Percentiles rank a stretch among this genome's conserved stretches.
Conservation (phyloP, 2,113 vertebrate genomes). For the Origma solitaria region DNA sequence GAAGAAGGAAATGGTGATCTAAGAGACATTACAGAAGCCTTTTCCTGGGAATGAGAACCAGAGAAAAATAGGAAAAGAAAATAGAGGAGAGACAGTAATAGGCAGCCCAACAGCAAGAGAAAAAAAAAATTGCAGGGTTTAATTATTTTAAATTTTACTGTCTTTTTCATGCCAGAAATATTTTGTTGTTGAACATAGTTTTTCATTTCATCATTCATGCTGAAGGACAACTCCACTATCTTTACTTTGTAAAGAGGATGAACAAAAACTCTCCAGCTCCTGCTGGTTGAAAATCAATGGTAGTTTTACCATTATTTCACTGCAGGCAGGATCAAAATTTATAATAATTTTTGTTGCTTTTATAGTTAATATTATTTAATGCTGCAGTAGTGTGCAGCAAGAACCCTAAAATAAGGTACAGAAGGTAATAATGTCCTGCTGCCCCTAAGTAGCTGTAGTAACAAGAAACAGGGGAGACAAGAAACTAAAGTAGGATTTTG, state of each 20-base stretch:
- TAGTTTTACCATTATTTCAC: not conserved
- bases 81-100: not conserved
- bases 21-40: not conserved
- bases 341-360: conserved; percentile 1
- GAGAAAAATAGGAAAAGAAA: not conserved
- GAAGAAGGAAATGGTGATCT: not conserved
- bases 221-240: not conserved
- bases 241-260: not conserved
- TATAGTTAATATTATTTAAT: conserved; percentile 6
- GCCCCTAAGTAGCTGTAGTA: not conserved
- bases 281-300: conserved; percentile 17
- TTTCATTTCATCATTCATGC: not conserved
- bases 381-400: not conserved
- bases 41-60: not conserved
- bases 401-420: not conserved
- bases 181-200: not conserved
- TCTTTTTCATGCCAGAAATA: not conserved
- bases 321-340: conserved; percentile 18
- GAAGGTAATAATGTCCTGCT: not conserved
- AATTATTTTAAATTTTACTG: not conserved
- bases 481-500: not conserved
- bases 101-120: not conserved
- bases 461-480: not conserved
- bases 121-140: not conserved
- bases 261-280: not conserved